Base-by-base conservation (phyloP, 1,140 invertebrate species). In the Polypedilum vanderplanki region DNA sequence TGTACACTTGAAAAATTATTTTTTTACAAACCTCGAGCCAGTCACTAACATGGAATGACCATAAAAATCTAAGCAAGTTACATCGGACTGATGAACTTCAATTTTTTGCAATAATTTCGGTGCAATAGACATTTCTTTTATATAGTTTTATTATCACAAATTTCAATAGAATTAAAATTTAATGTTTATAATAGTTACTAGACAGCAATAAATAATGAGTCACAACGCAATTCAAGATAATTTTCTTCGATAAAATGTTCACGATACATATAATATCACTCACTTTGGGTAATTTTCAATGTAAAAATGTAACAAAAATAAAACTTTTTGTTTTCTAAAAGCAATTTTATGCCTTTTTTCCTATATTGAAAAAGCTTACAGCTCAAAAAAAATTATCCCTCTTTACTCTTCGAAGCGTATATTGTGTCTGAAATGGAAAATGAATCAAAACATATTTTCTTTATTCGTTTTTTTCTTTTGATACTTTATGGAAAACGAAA, bases 31-130 rank as follows among this genome's bases (percentile, higher is more conserved):
- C 89, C 88, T 87, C 1, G 88, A 89, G 73, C 86, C 88, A 22
- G 88, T 87, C 4, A 88, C 85, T 73, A 90, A 77, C 12, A 86
- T 83, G 77, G 83, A 86, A 80, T 88, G 85, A 9, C 85, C 83
- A 12, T 85, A 85, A 79, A 90, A 89, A 80, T 88, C 87, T 64
- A 88, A 86, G 75, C 83, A 83, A 57, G 88, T 91, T 24, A 92
- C 85, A 82, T 91, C 90, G 78, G 87, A 90, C 0, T 83, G 84
- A 78, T 91, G 89, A 18, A 79, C 79, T 24, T 82, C 81, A 1
- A 90, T 77, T 24, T 79, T 86, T 80, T 89, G 88, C 40, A 89
- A 76, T 74, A 82, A 76, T 76, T 81, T 82, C 20, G 65, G 65
- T 20, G 65, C 65, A 7, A 70, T 9, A 18, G 65, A 70, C 65